Evolutionary conservation across 2,888 invertebrate genomes (phyloP), one percentile per base, ranked within the genome.

Genomic region (Bombyx huttoni): DNA sequence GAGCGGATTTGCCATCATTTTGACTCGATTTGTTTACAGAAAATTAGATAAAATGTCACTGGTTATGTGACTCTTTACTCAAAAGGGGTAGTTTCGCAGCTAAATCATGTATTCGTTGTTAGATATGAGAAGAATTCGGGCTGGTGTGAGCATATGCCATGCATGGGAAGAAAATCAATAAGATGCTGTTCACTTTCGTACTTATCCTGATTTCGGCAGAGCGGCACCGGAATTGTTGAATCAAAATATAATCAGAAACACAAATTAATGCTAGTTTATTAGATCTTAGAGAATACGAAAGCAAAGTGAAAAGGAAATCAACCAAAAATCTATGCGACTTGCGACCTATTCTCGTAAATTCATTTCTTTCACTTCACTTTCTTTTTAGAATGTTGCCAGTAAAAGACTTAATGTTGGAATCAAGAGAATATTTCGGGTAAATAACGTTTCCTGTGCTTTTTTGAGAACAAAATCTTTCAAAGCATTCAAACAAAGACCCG

Each of bases 121-220:
- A 75, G 67, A 64, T 77, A 69, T 75, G 81, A 80, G 75, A 84
- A 77, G 78, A 80, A 83, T 82, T 84, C 87, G 86, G 85, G 87
- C 86, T 85, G 83, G 84, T 81, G 84, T 83, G 86, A 87, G 89
- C 85, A 81, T 86, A 84, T 79, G 88, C 85, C 82, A 84, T 79
- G 87, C 85, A 82, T 76, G 85, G 82, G 81, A 89, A 88, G 88
- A 89, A 89, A 89, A 89, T 89, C 89, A 82, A 89, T 89, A 88
- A 87, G 87, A 88, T 89, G 89, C 88, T 89, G 88, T 78, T 74
- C 80, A 81, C 85, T 81, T 78, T 80, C 75, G 78, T 80, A 83
- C 82, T 81, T 84, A 84, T 78, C 81, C 80, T 77, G 76, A 70
- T 74, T 75, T 74, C 70, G 77, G 80, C 71, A 71, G 64, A 68